These are phyloP conservation scores for Aelia acuminata DNA, from an alignment of 2,888 invertebrate species.

Conservation along the genomic window DNA sequence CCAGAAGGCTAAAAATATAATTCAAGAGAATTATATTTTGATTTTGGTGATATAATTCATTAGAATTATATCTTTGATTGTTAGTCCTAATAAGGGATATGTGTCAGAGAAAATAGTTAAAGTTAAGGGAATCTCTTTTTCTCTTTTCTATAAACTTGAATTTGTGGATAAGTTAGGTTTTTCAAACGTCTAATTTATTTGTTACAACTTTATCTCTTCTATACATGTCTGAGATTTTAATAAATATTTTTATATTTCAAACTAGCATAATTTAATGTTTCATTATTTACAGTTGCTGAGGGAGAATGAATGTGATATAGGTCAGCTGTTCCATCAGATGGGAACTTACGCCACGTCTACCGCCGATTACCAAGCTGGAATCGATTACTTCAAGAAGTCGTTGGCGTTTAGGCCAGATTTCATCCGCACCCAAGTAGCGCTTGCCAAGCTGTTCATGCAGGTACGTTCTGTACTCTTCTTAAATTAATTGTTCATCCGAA, in stretches of 20 bases:
- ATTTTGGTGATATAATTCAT: no score
- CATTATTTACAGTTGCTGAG: slow-evolving; percentile 64
- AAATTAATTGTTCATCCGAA: not conserved
- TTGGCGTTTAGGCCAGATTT: slow-evolving; percentile 84
- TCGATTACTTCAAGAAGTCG: slow-evolving; percentile 88
- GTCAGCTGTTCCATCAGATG: slow-evolving; percentile 80
- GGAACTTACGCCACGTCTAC: slow-evolving; percentile 78
- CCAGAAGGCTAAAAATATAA: no score
- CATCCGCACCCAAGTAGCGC: slow-evolving; percentile 76
- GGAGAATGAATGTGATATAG: slow-evolving; percentile 69
- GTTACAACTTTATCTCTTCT: no score
- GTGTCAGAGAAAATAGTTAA: no score
- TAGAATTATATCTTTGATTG: no score
- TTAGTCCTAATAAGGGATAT: no score
- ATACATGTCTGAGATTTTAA: not conserved
- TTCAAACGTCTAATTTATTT: no score
- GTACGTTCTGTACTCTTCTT: slow-evolving; percentile 69
- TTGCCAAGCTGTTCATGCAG: slow-evolving; percentile 87
- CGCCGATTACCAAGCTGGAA: slow-evolving; percentile 82
- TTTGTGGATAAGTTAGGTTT: no score
- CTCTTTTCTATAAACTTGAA: no score
- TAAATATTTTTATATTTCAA: not conserved
- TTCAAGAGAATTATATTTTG: no score
- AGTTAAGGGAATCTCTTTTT: no score
- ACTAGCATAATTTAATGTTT: not conserved